These are phyloP conservation scores for Yponomeuta evonymella DNA, from an alignment of 2,888 invertebrate species.

Conservation along the genomic window DNA sequence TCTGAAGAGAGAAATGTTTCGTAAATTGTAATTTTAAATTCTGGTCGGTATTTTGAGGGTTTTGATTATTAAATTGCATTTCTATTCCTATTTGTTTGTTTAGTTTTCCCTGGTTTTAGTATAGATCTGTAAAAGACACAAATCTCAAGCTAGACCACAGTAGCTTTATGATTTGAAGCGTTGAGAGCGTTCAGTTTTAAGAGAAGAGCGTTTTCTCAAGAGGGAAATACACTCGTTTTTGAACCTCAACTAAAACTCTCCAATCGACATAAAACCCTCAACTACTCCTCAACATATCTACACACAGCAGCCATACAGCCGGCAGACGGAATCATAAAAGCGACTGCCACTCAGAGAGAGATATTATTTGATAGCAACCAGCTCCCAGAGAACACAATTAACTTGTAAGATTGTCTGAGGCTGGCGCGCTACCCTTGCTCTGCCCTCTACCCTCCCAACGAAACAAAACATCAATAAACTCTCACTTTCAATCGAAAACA, in stretches of 20 bases:
- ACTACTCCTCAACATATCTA: background rate
- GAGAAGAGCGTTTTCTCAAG: background rate
- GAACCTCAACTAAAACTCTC: background rate
- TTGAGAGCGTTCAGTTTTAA: background rate
- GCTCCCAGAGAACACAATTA: slow-evolving; percentile 74
- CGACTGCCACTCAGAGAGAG: slow-evolving; percentile 42
- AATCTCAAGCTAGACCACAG: too few relatives aligned
- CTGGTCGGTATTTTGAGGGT: background rate
- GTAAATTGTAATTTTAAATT: background rate
- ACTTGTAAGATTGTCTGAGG: slow-evolving; percentile 76
- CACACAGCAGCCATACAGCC: slow-evolving; percentile 4
- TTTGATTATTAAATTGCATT: background rate
- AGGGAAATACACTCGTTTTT: background rate
- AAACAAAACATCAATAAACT: slow-evolving; percentile 76
- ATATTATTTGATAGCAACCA: slow-evolving; percentile 70
- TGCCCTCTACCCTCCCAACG: slow-evolving; percentile 69
- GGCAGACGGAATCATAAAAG: slow-evolving; percentile 12
- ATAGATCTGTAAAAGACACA: too few relatives aligned
- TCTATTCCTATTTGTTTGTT: background rate
- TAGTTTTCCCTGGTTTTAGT: too few relatives aligned
- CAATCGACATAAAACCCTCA: background rate
- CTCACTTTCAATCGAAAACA: slow-evolving; percentile 31
- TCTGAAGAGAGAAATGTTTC: slow-evolving; percentile 6
- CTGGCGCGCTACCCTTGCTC: slow-evolving; percentile 68
- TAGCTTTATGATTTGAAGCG: too few relatives aligned